Evolutionary conservation across 2,888 invertebrate species (phyloP).

Genomic region (Lycia hirtaria): DNA sequence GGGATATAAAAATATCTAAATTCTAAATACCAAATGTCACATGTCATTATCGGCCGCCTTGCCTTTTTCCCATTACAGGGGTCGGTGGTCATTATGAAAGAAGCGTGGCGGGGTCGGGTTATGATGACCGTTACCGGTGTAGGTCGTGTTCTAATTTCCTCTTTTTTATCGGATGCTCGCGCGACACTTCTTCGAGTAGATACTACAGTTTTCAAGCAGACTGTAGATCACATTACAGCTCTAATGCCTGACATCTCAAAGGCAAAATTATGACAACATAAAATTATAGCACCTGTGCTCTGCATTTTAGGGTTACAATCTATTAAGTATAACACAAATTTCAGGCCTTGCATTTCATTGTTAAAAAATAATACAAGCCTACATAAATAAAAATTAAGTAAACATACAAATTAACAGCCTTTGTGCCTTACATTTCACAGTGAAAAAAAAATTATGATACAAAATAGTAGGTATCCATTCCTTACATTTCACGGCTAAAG

Average conservation of each 20-base stretch:
- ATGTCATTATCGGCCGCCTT: constrained; percentile 36
- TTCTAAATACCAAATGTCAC: constrained; percentile 37
- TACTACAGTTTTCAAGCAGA: constrained; percentile 29
- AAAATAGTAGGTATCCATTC: too few species aligned
- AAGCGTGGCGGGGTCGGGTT: constrained; percentile 35
- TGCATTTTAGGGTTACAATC: too few species aligned
- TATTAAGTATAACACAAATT: too few species aligned
- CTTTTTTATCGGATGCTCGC: constrained; percentile 32
- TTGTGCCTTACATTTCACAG: too few species aligned
- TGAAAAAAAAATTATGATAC: too few species aligned
- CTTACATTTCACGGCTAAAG: constrained; percentile 22
- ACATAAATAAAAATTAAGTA: too few species aligned
- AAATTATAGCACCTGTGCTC: too few species aligned
- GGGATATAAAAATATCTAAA: constrained; percentile 30
- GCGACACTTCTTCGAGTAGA: constrained; percentile 10
- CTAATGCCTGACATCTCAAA: constrained; percentile 21
- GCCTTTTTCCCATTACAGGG: constrained; percentile 36
- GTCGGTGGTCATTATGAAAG: constrained; percentile 41
- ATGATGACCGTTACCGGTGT: constrained; percentile 38
- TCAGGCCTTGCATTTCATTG: too few species aligned
- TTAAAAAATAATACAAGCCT: too few species aligned
- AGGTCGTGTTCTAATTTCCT: constrained; percentile 42
- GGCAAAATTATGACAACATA: too few species aligned
- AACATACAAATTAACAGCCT: too few species aligned
- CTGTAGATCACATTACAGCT: constrained; percentile 34